Evolutionary conservation across 2,888 invertebrate genomes (phyloP).

Genomic region (Patella ulyssiponensis): DNA sequence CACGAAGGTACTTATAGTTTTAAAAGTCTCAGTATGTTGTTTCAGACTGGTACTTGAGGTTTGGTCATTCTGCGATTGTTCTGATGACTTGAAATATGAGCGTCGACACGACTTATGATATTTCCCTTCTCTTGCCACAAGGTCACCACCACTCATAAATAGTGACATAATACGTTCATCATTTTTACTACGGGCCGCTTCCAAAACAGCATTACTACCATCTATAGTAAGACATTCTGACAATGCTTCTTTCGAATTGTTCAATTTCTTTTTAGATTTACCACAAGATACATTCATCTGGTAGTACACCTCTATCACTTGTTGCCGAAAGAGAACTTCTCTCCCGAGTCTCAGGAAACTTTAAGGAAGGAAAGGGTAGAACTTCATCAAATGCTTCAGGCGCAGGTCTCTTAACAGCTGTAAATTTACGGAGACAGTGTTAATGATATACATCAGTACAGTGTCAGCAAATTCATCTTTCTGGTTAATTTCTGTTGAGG

Average conservation of each 20-base stretch:
- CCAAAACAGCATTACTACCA: slow-evolving; percentile 9
- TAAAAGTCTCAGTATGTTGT: neutral
- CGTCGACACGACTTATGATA: slow-evolving; percentile 18
- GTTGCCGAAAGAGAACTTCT: neutral
- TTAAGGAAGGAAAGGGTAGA: too few species aligned
- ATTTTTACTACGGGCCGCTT: slow-evolving; percentile 7
- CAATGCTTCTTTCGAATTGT: slow-evolving; percentile 2
- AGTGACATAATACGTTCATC: slow-evolving; percentile 12
- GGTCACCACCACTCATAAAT: slow-evolving; percentile 12
- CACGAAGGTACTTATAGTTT: neutral
- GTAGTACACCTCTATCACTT: neutral
- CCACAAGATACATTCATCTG: slow-evolving; percentile 17
- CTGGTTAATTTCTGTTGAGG: too few species aligned
- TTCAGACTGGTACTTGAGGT: neutral
- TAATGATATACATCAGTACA: too few species aligned
- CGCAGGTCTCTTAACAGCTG: too few species aligned
- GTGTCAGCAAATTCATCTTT: too few species aligned
- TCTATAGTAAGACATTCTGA: slow-evolving; percentile 24
- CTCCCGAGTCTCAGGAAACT: neutral
- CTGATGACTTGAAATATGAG: neutral
- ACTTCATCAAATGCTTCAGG: too few species aligned
- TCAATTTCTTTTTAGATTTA: neutral
- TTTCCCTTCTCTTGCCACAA: slow-evolving; percentile 3
- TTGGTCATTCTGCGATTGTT: neutral
- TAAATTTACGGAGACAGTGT: too few species aligned